Conservation (phyloP, 2,888 invertebrate species). For the Heliconius ismenius region DNA sequence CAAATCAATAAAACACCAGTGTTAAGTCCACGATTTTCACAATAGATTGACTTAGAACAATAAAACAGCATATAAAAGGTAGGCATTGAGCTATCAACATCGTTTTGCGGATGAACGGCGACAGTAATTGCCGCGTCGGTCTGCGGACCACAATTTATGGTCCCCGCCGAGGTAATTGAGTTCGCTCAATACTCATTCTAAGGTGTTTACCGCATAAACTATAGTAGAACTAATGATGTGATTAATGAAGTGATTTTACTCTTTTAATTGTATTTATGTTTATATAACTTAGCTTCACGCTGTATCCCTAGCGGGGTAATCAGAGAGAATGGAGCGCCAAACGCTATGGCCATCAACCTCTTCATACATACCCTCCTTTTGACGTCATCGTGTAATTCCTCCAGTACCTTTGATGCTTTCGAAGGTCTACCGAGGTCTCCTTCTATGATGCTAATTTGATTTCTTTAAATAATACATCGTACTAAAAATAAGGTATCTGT, state of each 20-base stretch:
- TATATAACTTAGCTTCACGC: too few relatives aligned
- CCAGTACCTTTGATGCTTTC: too few relatives aligned
- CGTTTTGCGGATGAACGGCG: slow-evolving; percentile 80
- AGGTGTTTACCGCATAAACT: slow-evolving; percentile 33
- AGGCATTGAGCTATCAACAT: slow-evolving; percentile 76
- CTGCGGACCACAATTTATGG: slow-evolving; percentile 76
- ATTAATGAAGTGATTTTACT: neutral
- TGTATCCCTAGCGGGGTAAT: too few relatives aligned
- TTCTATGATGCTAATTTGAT: too few relatives aligned
- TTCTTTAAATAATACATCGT: too few relatives aligned
- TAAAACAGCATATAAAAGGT: slow-evolving; percentile 64
- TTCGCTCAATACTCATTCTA: slow-evolving; percentile 47
- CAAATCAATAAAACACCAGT: slow-evolving; percentile 13
- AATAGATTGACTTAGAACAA: slow-evolving; percentile 48
- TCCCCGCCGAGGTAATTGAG: slow-evolving; percentile 72
- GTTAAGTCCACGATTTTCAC: slow-evolving; percentile 29
- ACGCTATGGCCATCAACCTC: too few relatives aligned
- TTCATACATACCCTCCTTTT: too few relatives aligned
- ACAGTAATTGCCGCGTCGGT: slow-evolving; percentile 80
- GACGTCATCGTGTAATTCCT: too few relatives aligned
- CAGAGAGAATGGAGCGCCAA: too few relatives aligned
- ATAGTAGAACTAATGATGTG: neutral
- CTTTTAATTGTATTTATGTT: too few relatives aligned
- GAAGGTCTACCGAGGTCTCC: too few relatives aligned
- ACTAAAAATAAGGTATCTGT: too few relatives aligned